Evolutionary conservation across 2,888 invertebrate species (phyloP), one percentile per base, ranked within the genome.

Genomic region (Beris morrisii): DNA sequence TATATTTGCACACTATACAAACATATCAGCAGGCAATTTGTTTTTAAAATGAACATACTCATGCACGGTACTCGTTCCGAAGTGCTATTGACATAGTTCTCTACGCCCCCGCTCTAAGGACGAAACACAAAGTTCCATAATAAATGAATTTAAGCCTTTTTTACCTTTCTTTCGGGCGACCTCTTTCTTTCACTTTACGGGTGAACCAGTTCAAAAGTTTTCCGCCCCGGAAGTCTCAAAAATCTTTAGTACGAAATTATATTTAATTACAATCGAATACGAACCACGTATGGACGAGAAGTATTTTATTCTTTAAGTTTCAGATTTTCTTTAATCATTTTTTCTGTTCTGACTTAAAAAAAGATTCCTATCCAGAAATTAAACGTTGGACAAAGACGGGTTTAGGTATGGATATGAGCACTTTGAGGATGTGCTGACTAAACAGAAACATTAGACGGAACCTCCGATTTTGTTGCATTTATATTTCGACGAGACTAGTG

Each of bases 31-130:
- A 45, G 38, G 58, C 45, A 46, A 38, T 38, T 58, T 46, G 7
- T 46, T 46, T 45, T 11, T 9, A 43, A 56, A 44, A 56, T 50
- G 59, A 46, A 46, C 58, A 43, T 13, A 13, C 45, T 30, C 38
- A 7, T 38, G 9, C 31, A 64, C 22, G 22, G 22, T 22, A 22
- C 22, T 22, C 22, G 22, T 22, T 44, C 43, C 31, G 31, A 44
- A 64, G 54, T 64, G 48, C 64, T 53, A 46, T 64, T 64, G 64
- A 64, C 64, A 64, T 55, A 64, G 64, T 54, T 64, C 64, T 45
- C 38, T 48, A 22, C 6, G 48, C 13, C 48, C 22, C 48, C 13
- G 9, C 7, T 38, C 5, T 38, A 9, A 38, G 38, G 48, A 48
- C 13, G 22, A 48, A 48, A 48, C 2, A 13, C 5, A 5, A 15